A percentile compares a stretch with the other conserved stretches of the same genome.
Evolutionary conservation across 2,888 invertebrate species (phyloP).

Genomic region (Pseudanteris insignis): DNA sequence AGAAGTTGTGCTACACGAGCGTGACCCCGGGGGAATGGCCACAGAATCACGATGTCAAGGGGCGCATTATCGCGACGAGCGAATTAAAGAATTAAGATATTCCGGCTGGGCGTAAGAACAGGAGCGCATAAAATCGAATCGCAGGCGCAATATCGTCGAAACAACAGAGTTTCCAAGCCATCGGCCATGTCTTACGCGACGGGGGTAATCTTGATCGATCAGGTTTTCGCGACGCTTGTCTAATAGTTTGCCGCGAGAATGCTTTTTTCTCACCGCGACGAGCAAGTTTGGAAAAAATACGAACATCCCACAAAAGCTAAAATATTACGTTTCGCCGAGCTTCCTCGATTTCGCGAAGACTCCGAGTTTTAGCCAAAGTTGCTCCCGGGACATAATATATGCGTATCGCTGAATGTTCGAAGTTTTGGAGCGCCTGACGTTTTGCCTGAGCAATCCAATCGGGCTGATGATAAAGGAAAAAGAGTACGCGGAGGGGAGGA

Average conservation of each 20-base stretch:
- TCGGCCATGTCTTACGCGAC: constrained; percentile 9
- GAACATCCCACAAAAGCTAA: constrained; percentile 42
- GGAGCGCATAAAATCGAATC: neutral
- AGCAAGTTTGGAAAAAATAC: constrained; percentile 40
- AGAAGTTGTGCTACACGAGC: no score
- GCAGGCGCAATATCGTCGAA: neutral
- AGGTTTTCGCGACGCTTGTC: constrained; percentile 29
- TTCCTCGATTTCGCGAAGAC: constrained; percentile 41
- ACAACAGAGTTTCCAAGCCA: constrained; percentile 16
- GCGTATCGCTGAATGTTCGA: constrained; percentile 41
- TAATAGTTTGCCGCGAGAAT: constrained; percentile 14
- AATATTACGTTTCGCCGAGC: constrained; percentile 43
- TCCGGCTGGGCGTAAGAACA: no score
- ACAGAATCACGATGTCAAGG: no score
- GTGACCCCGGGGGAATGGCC: no score
- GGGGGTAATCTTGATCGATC: constrained; percentile 37
- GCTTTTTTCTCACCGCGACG: constrained; percentile 27
- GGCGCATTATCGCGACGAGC: no score
- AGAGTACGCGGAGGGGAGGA: neutral
- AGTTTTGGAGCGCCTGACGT: constrained; percentile 30
- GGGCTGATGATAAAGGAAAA: constrained; percentile 25
- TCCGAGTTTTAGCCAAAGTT: constrained; percentile 43
- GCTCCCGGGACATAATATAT: constrained; percentile 42
- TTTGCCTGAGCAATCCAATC: constrained; percentile 37
- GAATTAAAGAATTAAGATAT: no score